Evolutionary conservation across 1,140 invertebrate genomes (phyloP).

Genomic region (Drosophila serrata): DNA sequence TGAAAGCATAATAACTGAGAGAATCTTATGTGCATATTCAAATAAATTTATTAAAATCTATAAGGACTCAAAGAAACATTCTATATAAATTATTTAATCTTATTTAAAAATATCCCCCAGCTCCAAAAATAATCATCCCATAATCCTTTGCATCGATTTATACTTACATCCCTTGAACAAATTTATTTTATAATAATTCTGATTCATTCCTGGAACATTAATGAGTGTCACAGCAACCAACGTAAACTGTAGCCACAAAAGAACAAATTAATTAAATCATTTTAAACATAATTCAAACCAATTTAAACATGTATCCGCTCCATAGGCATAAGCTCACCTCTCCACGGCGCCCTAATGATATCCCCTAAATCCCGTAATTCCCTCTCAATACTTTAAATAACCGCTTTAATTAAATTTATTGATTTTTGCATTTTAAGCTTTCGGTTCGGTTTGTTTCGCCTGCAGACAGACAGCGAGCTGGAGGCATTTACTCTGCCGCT

Average conservation of each 20-base stretch:
- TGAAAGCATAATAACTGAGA: not conserved
- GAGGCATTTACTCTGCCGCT: slow-evolving; percentile 1
- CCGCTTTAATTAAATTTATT: slow-evolving; percentile 56
- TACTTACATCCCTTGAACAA: no score
- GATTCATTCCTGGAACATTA: not conserved
- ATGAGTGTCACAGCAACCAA: not conserved
- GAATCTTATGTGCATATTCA: not conserved
- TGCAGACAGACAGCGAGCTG: slow-evolving; percentile 12
- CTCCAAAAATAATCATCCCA: no score
- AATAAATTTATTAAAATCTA: not conserved
- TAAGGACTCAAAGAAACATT: not conserved
- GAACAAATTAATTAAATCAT: slow-evolving; percentile 31
- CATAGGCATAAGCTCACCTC: not conserved
- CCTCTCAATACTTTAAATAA: slow-evolving; percentile 45
- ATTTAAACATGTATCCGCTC: slow-evolving; percentile 36
- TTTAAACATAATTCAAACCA: slow-evolving; percentile 27
- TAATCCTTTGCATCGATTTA: no score
- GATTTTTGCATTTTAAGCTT: slow-evolving; percentile 58
- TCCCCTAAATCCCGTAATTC: slow-evolving; percentile 26
- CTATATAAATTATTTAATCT: not conserved
- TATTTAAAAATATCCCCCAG: no score
- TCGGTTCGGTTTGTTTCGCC: slow-evolving; percentile 20
- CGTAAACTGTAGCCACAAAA: not conserved
- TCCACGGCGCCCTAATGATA: slow-evolving; percentile 13
- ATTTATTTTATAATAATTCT: slow-evolving; percentile 1